Evolutionary conservation across 2,888 invertebrate genomes (phyloP), one percentile per base, ranked within the genome.

Genomic region (Chrysomela aeneicollis): DNA sequence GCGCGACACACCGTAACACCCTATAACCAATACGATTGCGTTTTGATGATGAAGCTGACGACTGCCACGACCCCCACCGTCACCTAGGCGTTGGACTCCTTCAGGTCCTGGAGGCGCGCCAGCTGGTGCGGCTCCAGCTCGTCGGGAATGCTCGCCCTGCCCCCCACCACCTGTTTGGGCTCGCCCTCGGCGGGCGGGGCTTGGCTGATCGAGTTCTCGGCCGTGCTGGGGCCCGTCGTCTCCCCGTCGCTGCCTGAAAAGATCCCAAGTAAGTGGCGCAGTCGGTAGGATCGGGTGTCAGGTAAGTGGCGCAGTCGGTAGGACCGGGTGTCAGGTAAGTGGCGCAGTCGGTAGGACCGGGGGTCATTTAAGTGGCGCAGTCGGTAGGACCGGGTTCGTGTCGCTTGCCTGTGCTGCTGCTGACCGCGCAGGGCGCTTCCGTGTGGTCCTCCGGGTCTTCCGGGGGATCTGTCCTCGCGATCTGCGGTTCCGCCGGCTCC

Each of bases 61-160:
- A n/a, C n/a, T n/a, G n/a, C n/a, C n/a, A n/a, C n/a, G n/a, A n/a
- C n/a, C n/a, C n/a, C n/a, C n/a, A n/a, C n/a, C n/a, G n/a, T n/a
- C n/a, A n/a, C 26, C 26, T 92, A 95, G 85, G 95, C 95, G 83
- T 94, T 94, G 67, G 95, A 95, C 84, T 95, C 95, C 82, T 95
- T 95, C 65, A 95, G 87, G 81, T 93, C 92, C 79, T 94, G 93
- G 75, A 95, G 87, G 80, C 93, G 89, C 67, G 94, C 94, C 76
- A 95, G 86, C 81, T 94, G 94, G 79, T 94, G 93, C 26, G 94
- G 93, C 77, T 94, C 94, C 69, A 95, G 86, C 82, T 94, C 95
- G 83, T 94, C 94, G 42, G 94, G 94, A 80, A 94, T 92, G 76
- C 92, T 92, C 66, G 92, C 92, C 64, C 92, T 86, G 51, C 92